Percentiles rank a stretch among this genome's conserved stretches.
Evolutionary conservation across 2,888 invertebrate species (phyloP).

Genomic region (Terebella lapidaria): DNA sequence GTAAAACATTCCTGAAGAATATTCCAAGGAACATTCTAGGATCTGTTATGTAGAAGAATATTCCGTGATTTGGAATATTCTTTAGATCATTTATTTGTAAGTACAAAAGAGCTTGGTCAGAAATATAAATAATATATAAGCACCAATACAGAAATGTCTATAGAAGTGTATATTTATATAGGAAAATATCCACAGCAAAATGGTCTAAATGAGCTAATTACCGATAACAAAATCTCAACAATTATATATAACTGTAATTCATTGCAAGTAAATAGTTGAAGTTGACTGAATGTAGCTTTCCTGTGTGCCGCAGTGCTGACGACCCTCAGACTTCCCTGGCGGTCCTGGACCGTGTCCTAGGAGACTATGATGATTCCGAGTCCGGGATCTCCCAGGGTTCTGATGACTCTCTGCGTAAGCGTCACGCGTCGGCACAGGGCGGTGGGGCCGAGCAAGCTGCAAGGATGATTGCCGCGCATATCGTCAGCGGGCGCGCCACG

Average conservation of each 20-base stretch:
- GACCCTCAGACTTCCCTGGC: background rate
- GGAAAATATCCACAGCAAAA: background rate
- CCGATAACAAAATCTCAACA: too few relatives aligned
- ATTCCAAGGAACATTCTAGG: too few relatives aligned
- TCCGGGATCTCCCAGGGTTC: conserved; percentile 3
- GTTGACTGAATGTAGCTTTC: too few relatives aligned
- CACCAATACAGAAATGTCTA: too few relatives aligned
- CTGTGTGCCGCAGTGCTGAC: background rate
- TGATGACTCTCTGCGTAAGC: background rate
- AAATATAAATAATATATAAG: too few relatives aligned
- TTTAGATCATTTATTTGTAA: too few relatives aligned
- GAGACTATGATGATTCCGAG: conserved; percentile 1
- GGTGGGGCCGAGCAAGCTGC: background rate
- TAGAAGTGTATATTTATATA: conserved; percentile 2
- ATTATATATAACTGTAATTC: too few relatives aligned
- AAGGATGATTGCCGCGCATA: background rate
- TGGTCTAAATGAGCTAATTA: background rate
- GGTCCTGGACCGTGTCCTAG: background rate
- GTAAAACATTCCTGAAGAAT: too few relatives aligned
- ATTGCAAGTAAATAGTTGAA: too few relatives aligned
- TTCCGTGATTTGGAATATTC: too few relatives aligned
- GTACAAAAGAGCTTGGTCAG: too few relatives aligned
- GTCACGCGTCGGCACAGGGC: background rate
- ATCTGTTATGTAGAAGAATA: too few relatives aligned
- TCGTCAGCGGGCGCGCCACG: background rate